Conservation (phyloP, 2,888 invertebrate species). For the Podabrus alpinus region DNA sequence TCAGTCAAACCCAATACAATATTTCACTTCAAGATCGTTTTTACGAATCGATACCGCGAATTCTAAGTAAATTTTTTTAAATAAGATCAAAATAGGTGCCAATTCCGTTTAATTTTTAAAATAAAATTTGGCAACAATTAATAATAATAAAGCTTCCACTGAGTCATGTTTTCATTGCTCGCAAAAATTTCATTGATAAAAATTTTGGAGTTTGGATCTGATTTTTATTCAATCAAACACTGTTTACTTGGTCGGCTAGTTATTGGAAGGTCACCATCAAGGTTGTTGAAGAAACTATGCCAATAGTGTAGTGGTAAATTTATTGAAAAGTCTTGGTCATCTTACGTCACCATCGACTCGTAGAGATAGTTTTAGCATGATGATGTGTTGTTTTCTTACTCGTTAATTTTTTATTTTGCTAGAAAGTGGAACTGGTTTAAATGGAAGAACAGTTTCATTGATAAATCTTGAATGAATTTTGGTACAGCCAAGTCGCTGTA, state of each 20-base stretch:
- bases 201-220: background rate
- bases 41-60: background rate
- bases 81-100: background rate
- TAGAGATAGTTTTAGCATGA: constrained; percentile 11
- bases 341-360: constrained; percentile 14
- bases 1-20: background rate
- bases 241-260: background rate
- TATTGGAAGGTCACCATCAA: constrained; percentile 18
- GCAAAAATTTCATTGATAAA: background rate
- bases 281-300: constrained; percentile 15
- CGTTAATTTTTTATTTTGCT: background rate
- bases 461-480: background rate
- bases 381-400: constrained; percentile 18
- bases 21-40: background rate
- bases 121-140: background rate
- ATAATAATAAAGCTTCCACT: background rate
- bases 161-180: background rate
- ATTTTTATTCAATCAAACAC: background rate
- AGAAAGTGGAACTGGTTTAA: constrained; percentile 9
- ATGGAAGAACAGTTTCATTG: background rate
- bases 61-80: background rate
- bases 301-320: constrained; percentile 13
- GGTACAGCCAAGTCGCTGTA: too few relatives aligned
- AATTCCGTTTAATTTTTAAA: background rate
- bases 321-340: constrained; percentile 20